phyloP scores from a whole-genome alignment of 2,888 invertebrate genomes.

The Epiblema foenella region DNA sequence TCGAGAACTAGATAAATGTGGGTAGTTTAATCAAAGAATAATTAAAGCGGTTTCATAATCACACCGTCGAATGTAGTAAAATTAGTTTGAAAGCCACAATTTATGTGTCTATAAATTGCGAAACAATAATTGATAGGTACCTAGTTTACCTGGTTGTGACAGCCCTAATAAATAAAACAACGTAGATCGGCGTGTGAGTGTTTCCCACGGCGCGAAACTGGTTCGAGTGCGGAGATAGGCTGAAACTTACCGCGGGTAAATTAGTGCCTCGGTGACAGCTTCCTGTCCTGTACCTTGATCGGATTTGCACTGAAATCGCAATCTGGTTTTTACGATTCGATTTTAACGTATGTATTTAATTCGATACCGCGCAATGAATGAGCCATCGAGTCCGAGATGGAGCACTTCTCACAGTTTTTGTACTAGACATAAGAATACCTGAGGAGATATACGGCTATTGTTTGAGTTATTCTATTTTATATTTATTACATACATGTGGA shows the following conservation, averaged over 20 bases:
- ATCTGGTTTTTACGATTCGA: conserved; percentile 45
- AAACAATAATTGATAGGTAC: conserved; percentile 52
- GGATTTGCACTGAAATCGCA: conserved; percentile 55
- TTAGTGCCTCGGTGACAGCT: conserved; percentile 80
- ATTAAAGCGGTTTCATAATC: conserved; percentile 20
- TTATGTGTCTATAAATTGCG: conserved; percentile 53
- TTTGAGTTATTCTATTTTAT: too few relatives aligned
- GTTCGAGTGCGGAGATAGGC: conserved; percentile 76
- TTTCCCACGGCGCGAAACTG: conserved; percentile 83
- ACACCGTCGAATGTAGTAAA: conserved; percentile 7
- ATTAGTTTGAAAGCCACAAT: conserved; percentile 37
- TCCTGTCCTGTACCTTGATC: conserved; percentile 72
- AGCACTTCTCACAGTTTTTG: conserved; percentile 17
- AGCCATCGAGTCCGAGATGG: conserved; percentile 12
- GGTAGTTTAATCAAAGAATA: conserved; percentile 11
- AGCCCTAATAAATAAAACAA: conserved; percentile 77
- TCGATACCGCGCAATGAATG: conserved; percentile 23
- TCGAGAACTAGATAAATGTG: conserved; percentile 4
- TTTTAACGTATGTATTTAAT: conserved; percentile 23
- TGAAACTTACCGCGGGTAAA: conserved; percentile 78
- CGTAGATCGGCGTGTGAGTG: conserved; percentile 74
- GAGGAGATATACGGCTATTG: neutral
- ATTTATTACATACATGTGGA: too few relatives aligned
- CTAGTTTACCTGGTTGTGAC: conserved; percentile 46
- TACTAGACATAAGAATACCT: neutral